These are phyloP conservation scores for Eupeodes luniger DNA, from an alignment of 2,888 invertebrate genomes.

Conservation along the genomic window DNA sequence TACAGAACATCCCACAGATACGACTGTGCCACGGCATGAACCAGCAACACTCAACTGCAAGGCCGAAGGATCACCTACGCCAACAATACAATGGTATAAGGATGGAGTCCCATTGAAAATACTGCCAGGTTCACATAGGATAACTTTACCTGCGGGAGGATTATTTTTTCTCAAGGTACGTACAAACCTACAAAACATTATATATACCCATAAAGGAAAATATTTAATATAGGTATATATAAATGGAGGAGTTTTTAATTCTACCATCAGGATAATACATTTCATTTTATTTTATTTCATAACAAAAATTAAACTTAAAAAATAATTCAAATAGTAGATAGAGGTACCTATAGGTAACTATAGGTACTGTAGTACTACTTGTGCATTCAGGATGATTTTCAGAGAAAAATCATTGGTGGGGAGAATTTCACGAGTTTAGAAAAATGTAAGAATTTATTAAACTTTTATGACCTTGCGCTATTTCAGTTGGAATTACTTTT, in stretches of 20 bases:
- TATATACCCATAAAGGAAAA: too few species aligned
- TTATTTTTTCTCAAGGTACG: conserved; percentile 90
- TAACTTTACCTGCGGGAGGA: conserved; percentile 90
- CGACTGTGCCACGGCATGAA: conserved; percentile 94
- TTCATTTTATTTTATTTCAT: conserved; percentile 72
- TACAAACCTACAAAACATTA: conserved; percentile 50
- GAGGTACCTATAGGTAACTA: not conserved
- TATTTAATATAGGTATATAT: too few species aligned
- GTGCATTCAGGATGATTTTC: conserved; percentile 4
- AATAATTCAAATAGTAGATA: conserved; percentile 8
- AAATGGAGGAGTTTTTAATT: conserved; percentile 71
- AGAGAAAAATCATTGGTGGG: not conserved
- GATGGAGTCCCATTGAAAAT: conserved; percentile 87
- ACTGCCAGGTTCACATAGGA: conserved; percentile 89
- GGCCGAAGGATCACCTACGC: conserved; percentile 92
- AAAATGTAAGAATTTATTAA: not conserved
- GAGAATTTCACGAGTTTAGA: not conserved
- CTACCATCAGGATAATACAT: conserved; percentile 58
- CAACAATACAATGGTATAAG: conserved; percentile 93
- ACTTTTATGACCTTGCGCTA: too few species aligned
- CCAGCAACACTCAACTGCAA: conserved; percentile 96
- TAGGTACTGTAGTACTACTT: not conserved
- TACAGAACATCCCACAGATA: conserved; percentile 95
- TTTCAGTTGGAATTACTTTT: too few species aligned
- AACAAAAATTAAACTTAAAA: conserved; percentile 46